Conservation (phyloP, 2,888 invertebrate species). For the Xylophagus ater region DNA sequence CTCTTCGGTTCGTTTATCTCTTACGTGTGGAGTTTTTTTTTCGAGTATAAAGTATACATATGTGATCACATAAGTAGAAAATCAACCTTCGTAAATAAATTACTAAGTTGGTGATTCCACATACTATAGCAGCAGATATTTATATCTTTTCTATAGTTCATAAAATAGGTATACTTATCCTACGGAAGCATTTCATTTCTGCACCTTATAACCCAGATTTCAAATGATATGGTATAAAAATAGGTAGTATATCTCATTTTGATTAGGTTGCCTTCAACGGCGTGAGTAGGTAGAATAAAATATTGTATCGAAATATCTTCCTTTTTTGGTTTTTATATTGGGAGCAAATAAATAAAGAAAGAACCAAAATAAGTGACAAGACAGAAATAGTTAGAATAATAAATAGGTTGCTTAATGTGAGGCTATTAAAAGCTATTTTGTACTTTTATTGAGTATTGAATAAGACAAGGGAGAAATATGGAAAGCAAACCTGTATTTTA, state of each 20-base stretch:
- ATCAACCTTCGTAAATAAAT: too few species aligned
- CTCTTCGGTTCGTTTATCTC: slow-evolving; percentile 2
- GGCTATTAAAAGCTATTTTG: slow-evolving; percentile 17
- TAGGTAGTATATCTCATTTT: too few species aligned
- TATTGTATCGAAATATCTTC: too few species aligned
- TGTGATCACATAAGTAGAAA: too few species aligned
- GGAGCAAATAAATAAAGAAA: neutral
- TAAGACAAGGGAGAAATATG: neutral
- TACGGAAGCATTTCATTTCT: neutral
- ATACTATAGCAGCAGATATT: neutral
- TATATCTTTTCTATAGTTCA: neutral
- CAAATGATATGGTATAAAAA: neutral
- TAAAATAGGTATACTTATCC: neutral
- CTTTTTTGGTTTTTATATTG: too few species aligned
- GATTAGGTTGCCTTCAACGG: too few species aligned
- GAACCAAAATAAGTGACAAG: neutral
- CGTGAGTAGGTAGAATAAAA: too few species aligned
- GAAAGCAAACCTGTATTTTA: slow-evolving; percentile 1
- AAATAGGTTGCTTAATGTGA: slow-evolving; percentile 15
- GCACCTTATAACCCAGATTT: neutral
- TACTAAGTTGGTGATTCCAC: too few species aligned
- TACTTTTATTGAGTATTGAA: slow-evolving; percentile 14
- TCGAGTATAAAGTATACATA: too few species aligned
- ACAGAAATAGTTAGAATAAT: slow-evolving; percentile 6
- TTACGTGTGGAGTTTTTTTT: slow-evolving; percentile 3